These are phyloP conservation scores for Typhlichthys subterraneus DNA, from an alignment of 2,797 vertebrate species.

Conservation along the genomic window DNA sequence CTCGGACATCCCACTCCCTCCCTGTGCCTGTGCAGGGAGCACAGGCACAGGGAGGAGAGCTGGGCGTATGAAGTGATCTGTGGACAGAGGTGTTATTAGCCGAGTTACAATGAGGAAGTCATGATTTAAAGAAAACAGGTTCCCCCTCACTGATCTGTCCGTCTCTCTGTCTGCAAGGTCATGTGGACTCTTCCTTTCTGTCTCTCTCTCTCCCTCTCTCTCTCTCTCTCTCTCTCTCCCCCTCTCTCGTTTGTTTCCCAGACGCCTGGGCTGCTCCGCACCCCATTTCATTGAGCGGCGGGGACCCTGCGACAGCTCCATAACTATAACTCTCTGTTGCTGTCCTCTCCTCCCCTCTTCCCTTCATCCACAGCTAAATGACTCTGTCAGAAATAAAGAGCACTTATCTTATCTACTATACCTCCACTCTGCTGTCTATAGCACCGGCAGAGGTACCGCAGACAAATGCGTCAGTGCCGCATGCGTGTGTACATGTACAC, in stretches of 20 bases:
- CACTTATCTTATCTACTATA: slow-evolving; percentile 76
- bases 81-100: slow-evolving; percentile 46
- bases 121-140: slow-evolving; percentile 61
- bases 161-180: slow-evolving; percentile 66
- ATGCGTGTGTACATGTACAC: background rate
- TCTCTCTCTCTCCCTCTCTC: slow-evolving; percentile 13
- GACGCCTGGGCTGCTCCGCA: slow-evolving; percentile 55
- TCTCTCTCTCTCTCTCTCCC: background rate
- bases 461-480: slow-evolving; percentile 9
- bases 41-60: slow-evolving; percentile 22
- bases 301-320: slow-evolving; percentile 73
- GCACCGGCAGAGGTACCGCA: slow-evolving; percentile 7
- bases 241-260: slow-evolving; percentile 49
- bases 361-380: slow-evolving; percentile 74
- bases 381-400: slow-evolving; percentile 80
- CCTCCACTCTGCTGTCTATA: slow-evolving; percentile 62
- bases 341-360: slow-evolving; percentile 66
- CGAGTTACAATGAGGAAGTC: slow-evolving; percentile 40
- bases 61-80: slow-evolving; percentile 30
- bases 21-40: slow-evolving; percentile 31
- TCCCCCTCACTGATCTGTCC: slow-evolving; percentile 50
- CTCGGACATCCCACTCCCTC: slow-evolving; percentile 12
- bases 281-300: slow-evolving; percentile 72
- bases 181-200: slow-evolving; percentile 32
- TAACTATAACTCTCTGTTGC: slow-evolving; percentile 75